These are phyloP conservation scores for Indicator indicator DNA, from an alignment of 2,113 vertebrate species.

Conservation along the genomic window DNA sequence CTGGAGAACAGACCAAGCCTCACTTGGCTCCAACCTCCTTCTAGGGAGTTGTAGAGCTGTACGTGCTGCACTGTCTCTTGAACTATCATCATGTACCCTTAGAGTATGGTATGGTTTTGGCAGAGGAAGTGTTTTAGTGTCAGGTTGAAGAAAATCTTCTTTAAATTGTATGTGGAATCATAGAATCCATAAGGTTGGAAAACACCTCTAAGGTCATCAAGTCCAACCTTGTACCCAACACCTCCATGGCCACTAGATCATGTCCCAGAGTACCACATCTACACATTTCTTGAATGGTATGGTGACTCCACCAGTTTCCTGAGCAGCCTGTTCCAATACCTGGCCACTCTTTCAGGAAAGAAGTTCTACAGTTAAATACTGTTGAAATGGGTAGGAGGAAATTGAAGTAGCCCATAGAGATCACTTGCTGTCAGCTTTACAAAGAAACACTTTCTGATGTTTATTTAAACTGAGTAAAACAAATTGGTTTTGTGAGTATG, in stretches of 20 bases:
- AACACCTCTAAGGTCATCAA: too few relatives aligned
- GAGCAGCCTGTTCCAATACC: too few relatives aligned
- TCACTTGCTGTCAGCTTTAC: not conserved
- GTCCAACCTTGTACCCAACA: too few relatives aligned
- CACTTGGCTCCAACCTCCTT: too few relatives aligned
- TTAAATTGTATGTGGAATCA: not conserved
- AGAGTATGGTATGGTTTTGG: not conserved
- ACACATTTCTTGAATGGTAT: too few relatives aligned
- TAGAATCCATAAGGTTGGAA: too few relatives aligned
- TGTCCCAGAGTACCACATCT: too few relatives aligned
- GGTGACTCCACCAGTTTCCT: too few relatives aligned
- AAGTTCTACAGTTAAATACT: not conserved
- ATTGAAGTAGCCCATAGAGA: not conserved
- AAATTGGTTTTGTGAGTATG: accelerated
- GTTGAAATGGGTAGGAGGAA: not conserved
- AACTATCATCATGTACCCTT: not conserved
- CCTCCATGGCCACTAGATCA: too few relatives aligned
- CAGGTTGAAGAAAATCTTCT: not conserved
- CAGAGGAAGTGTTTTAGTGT: not conserved
- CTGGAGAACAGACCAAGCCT: too few relatives aligned
- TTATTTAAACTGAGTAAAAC: not conserved
- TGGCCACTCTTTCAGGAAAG: too few relatives aligned
- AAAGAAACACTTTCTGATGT: not conserved
- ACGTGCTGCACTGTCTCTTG: not conserved
- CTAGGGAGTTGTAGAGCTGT: not conserved